Percentiles rank a stretch among this genome's conserved stretches.
These are phyloP conservation scores for Allolobophora icterica DNA, from an alignment of 2,888 invertebrate species.

Conservation along the genomic window DNA sequence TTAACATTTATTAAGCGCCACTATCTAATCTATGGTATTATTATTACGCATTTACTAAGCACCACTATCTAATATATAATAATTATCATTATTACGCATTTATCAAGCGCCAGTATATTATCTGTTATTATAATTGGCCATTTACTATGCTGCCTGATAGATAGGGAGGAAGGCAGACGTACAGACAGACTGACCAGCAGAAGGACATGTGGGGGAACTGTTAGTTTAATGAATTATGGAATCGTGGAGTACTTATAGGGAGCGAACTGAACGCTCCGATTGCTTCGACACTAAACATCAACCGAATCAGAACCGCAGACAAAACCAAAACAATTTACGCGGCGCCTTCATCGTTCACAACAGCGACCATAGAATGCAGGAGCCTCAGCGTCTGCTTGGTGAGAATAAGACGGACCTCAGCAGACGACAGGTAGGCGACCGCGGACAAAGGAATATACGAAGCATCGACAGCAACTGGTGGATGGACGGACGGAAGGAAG, in stretches of 20 bases:
- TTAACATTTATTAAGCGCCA: no score
- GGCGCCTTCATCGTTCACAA: background rate
- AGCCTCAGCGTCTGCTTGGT: background rate
- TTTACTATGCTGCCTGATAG: no score
- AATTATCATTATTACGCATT: no score
- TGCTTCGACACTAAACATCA: background rate
- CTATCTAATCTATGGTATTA: no score
- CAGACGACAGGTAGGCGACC: background rate
- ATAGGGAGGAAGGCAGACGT: no score
- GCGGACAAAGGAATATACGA: background rate
- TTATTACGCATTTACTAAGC: no score
- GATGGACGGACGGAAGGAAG: background rate
- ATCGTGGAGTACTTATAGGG: background rate
- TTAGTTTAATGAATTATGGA: background rate
- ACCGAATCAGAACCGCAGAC: background rate
- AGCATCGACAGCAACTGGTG: background rate
- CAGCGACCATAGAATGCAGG: conserved; percentile 6
- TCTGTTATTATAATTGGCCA: no score
- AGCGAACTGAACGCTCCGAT: background rate
- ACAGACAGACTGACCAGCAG: background rate
- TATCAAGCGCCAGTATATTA: no score
- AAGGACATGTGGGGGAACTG: background rate
- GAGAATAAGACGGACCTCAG: background rate
- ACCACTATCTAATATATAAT: no score
- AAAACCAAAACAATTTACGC: background rate